Conservation (phyloP, 2,113 vertebrate genomes). For the Zapornia atra region DNA sequence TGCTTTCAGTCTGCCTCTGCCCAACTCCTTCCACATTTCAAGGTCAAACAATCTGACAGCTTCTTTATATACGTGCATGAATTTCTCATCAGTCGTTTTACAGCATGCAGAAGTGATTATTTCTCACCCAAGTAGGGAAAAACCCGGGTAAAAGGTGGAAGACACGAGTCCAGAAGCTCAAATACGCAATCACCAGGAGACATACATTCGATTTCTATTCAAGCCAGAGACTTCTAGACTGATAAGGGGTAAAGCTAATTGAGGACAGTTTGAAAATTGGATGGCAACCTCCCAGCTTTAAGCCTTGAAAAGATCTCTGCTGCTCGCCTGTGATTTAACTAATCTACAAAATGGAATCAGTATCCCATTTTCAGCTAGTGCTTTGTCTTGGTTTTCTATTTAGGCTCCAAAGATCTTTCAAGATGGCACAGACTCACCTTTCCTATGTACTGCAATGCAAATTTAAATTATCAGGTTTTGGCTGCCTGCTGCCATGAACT, state of each 20-base stretch:
- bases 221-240: not conserved
- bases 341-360: not conserved
- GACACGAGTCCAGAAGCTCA: not conserved
- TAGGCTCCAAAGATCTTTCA: not conserved
- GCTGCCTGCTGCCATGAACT: not conserved
- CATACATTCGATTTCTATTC: not conserved
- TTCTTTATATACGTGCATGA: rapidly evolving
- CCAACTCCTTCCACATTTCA: not conserved
- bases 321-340: not conserved
- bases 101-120: not conserved
- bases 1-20: not conserved
- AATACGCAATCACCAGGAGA: not conserved
- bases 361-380: not conserved
- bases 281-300: not conserved
- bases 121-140: not conserved
- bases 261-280: not conserved
- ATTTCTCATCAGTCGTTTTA: not conserved
- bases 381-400: not conserved
- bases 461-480: not conserved
- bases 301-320: not conserved
- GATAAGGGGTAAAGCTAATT: not conserved
- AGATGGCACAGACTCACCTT: not conserved
- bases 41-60: not conserved
- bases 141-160: not conserved
- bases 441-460: not conserved